Evolutionary conservation across 1,140 invertebrate genomes (phyloP).

Genomic region (Hetaerina americana): DNA sequence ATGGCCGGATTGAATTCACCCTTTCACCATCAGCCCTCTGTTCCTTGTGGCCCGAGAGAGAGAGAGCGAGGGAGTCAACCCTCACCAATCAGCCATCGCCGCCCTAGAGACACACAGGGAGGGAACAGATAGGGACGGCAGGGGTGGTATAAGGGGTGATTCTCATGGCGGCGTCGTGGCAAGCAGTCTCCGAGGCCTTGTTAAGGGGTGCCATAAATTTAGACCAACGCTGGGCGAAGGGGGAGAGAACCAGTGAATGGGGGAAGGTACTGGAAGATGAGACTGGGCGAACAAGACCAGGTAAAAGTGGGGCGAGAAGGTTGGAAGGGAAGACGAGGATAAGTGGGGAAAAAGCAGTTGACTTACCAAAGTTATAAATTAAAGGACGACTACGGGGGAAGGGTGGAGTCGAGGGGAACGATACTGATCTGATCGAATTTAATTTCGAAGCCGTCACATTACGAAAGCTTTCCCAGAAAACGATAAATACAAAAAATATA

Average conservation of each 20-base stretch:
- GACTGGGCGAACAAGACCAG: too few species aligned
- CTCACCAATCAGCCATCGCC: not conserved
- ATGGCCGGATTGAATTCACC: not conserved
- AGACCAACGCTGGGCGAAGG: not conserved
- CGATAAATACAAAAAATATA: too few species aligned
- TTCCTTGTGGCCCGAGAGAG: not conserved
- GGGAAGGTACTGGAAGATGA: not conserved
- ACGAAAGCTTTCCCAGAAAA: too few species aligned
- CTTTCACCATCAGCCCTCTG: not conserved
- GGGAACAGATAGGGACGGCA: too few species aligned
- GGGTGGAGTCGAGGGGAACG: too few species aligned
- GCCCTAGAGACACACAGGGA: not conserved
- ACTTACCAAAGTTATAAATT: not conserved
- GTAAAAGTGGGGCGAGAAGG: too few species aligned
- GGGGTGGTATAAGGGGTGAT: not conserved
- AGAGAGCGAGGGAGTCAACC: too few species aligned
- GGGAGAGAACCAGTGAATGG: not conserved
- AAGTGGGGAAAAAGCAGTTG: too few species aligned
- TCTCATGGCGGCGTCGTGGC: not conserved
- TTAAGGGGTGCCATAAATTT: not conserved
- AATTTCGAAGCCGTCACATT: too few species aligned
- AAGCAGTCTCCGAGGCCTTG: not conserved
- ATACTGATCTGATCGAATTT: too few species aligned
- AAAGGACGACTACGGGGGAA: not conserved
- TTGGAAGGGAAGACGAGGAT: too few species aligned